These are phyloP conservation scores for Callipepla californica DNA, from an alignment of 2,113 vertebrate genomes.

Conservation along the genomic window DNA sequence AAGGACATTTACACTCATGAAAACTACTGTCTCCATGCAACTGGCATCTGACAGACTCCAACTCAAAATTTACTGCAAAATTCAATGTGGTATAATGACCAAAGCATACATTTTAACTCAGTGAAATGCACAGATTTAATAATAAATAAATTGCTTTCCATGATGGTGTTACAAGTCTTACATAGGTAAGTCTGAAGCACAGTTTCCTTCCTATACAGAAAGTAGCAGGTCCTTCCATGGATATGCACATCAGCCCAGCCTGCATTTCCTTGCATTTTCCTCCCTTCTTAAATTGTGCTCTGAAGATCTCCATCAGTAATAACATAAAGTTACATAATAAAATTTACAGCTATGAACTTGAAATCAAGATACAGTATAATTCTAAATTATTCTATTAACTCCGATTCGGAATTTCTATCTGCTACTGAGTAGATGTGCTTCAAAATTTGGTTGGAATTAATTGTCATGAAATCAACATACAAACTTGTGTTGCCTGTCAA, in stretches of 20 bases:
- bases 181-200: neutral
- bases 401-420: neutral
- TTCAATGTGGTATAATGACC: neutral
- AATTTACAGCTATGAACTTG: fast-evolving
- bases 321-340: neutral
- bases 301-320: neutral
- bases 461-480: neutral
- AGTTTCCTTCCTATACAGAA: neutral
- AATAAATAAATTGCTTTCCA: neutral
- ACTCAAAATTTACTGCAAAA: neutral
- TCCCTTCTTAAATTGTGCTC: neutral
- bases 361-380: neutral
- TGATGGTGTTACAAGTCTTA: neutral
- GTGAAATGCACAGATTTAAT: fast-evolving
- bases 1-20: neutral
- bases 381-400: neutral
- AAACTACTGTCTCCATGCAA: neutral
- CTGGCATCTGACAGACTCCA: neutral
- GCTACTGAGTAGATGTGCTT: neutral
- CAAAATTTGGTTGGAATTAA: neutral
- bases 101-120: neutral
- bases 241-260: neutral
- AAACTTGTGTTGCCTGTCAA: neutral
- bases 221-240: neutral
- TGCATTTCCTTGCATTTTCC: neutral